These are phyloP conservation scores for Frankliniella intonsa DNA, from an alignment of 2,888 invertebrate genomes.

Conservation along the genomic window DNA sequence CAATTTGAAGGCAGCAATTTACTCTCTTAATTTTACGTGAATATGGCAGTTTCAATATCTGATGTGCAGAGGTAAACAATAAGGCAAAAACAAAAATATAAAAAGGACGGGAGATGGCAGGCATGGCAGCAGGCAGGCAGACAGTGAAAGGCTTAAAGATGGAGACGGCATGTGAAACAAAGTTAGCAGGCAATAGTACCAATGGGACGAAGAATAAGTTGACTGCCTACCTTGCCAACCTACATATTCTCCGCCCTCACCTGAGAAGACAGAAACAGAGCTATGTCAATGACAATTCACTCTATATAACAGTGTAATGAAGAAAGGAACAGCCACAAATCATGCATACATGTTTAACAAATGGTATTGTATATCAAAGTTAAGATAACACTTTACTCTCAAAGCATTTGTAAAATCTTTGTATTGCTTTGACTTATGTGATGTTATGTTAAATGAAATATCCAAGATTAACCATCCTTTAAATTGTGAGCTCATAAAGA, in stretches of 20 bases:
- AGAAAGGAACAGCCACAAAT: slow-evolving; percentile 7
- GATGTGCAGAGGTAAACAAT: background rate
- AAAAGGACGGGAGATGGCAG: slow-evolving; percentile 3
- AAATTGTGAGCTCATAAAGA: too few relatives aligned
- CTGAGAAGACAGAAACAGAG: slow-evolving; percentile 58
- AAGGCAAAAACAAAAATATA: background rate
- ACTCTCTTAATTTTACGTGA: too few relatives aligned
- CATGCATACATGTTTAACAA: slow-evolving; percentile 12
- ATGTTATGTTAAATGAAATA: too few relatives aligned
- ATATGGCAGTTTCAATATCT: too few relatives aligned
- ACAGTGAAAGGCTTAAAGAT: background rate
- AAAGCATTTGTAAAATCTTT: too few relatives aligned
- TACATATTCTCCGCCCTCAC: slow-evolving; percentile 73
- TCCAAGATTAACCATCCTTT: too few relatives aligned
- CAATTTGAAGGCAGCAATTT: too few relatives aligned
- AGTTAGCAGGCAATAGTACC: background rate
- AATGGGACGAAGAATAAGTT: slow-evolving; percentile 31
- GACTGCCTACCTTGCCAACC: slow-evolving; percentile 69
- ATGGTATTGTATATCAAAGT: background rate
- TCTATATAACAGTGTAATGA: slow-evolving; percentile 11
- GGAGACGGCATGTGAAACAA: background rate
- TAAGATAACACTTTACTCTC: too few relatives aligned
- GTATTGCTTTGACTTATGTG: too few relatives aligned
- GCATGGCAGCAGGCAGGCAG: slow-evolving; percentile 21
- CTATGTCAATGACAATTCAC: slow-evolving; percentile 26